Evolutionary conservation across 1,140 invertebrate species (phyloP).

Genomic region (Anastatus disparis): DNA sequence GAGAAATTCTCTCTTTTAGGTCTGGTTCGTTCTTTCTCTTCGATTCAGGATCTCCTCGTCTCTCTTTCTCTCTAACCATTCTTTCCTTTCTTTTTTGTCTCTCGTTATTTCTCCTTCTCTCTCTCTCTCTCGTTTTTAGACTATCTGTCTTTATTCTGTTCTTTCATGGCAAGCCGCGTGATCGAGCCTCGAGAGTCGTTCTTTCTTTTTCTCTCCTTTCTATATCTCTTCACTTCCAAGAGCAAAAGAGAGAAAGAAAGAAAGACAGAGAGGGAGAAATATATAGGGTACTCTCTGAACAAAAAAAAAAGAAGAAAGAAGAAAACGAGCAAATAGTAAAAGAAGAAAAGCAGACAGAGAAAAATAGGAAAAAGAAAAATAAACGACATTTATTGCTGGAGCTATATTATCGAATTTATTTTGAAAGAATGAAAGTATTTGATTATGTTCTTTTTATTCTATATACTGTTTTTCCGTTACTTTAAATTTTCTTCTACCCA

Average conservation of each 20-base stretch:
- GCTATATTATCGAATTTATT: conserved; percentile 21
- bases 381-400: conserved; percentile 31
- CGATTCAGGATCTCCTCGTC: conserved; percentile 19
- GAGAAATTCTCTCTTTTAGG: not conserved
- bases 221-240: not conserved
- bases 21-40: not conserved
- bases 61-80: conserved; percentile 12
- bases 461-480: too few relatives aligned
- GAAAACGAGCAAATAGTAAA: conserved; percentile 26
- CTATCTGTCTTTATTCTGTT: conserved; percentile 4
- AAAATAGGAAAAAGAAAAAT: conserved; percentile 29
- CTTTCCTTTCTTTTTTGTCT: not conserved
- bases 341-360: conserved; percentile 24
- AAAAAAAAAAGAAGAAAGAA: not conserved
- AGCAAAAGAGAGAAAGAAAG: not conserved
- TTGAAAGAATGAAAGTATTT: conserved; percentile 29
- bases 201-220: conserved; percentile 12
- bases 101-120: conserved; percentile 34
- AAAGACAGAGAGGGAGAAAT: not conserved
- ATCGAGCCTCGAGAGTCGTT: too few relatives aligned
- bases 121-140: not conserved
- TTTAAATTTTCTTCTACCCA: too few relatives aligned
- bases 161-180: conserved; percentile 23
- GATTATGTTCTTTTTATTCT: too few relatives aligned
- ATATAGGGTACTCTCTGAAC: too few relatives aligned